Evolutionary conservation across 2,797 vertebrate species (phyloP).

Genomic region (Acanthis flammea): DNA sequence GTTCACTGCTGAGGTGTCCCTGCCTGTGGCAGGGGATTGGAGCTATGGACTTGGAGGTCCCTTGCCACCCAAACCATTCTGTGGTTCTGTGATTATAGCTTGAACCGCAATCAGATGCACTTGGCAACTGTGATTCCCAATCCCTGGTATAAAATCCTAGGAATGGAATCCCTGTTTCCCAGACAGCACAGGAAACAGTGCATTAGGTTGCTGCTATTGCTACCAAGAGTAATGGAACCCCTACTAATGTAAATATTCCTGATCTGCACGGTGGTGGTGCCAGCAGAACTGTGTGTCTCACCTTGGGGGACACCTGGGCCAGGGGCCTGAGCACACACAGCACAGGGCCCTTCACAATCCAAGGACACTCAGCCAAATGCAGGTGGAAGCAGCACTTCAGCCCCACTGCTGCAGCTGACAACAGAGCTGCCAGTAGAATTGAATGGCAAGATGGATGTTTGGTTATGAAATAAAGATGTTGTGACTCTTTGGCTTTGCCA

Average conservation of each 20-base stretch:
- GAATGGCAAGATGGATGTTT: neutral
- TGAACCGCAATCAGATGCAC: rapidly evolving
- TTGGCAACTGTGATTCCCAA: neutral
- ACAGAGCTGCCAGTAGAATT: neutral
- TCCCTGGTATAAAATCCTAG: neutral
- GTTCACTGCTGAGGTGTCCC: neutral
- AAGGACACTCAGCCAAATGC: neutral
- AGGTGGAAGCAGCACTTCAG: neutral
- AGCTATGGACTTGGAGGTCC: neutral
- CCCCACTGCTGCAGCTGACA: neutral
- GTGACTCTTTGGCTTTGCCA: neutral
- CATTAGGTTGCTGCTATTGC: neutral
- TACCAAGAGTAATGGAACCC: neutral
- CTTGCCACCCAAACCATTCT: neutral
- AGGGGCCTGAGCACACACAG: neutral
- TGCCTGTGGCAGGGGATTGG: neutral
- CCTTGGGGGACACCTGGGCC: neutral
- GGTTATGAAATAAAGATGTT: neutral
- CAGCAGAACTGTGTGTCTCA: neutral
- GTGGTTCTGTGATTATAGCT: neutral
- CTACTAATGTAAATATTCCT: neutral
- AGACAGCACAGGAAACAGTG: neutral
- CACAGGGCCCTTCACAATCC: neutral
- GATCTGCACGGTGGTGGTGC: rapidly evolving
- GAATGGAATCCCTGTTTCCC: neutral